These are phyloP conservation scores for Cheiracanthium punctorium DNA, from an alignment of 2,888 invertebrate genomes.

Conservation along the genomic window DNA sequence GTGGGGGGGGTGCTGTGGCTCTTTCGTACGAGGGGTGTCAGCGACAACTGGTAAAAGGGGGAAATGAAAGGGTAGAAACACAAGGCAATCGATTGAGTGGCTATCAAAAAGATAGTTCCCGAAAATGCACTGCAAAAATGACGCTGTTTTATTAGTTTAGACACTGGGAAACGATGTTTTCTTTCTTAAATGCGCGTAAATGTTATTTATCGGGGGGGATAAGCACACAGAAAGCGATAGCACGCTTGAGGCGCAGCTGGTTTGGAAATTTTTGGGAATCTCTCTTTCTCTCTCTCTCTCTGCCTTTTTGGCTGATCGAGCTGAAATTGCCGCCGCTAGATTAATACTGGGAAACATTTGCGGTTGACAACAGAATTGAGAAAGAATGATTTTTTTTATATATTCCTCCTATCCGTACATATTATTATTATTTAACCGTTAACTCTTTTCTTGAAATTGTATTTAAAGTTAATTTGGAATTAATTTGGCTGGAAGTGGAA, in stretches of 20 bases:
- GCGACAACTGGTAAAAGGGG: constrained; percentile 26
- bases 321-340: constrained; percentile 51
- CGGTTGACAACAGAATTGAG: constrained; percentile 49
- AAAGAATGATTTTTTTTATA: constrained; percentile 58
- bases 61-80: background rate
- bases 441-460: constrained; percentile 70
- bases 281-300: no score
- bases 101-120: constrained; percentile 59
- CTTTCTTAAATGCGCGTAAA: constrained; percentile 60
- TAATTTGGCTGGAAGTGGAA: constrained; percentile 58
- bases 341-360: constrained; percentile 60
- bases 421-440: constrained; percentile 57
- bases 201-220: constrained; percentile 64
- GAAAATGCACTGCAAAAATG: constrained; percentile 54
- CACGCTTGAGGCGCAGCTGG: constrained; percentile 36
- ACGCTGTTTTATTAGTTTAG: constrained; percentile 59
- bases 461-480: constrained; percentile 69
- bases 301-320: constrained; percentile 66
- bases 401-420: background rate
- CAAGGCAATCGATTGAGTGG: constrained; percentile 49
- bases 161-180: constrained; percentile 45
- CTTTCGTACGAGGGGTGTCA: constrained; percentile 49
- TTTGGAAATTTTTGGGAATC: constrained; percentile 69
- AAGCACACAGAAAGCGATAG: constrained; percentile 25
- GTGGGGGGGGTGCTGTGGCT: constrained; percentile 38